Evolutionary conservation across 2,888 invertebrate genomes (phyloP), one percentile per base, ranked within the genome.

Genomic region (Sipha maydis): DNA sequence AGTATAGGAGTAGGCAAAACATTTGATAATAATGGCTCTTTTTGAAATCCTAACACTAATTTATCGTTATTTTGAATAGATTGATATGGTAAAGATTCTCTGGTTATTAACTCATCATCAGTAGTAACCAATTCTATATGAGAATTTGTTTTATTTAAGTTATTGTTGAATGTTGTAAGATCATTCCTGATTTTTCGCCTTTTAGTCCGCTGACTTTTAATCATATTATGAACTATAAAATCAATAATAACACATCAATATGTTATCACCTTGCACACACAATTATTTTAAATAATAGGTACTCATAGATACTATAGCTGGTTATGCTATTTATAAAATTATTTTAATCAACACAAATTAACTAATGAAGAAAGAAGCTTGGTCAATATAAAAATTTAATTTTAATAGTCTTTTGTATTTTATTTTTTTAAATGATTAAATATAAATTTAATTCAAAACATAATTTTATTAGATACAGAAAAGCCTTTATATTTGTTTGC

Each of bases 101-200:
- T 73, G 38, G 73, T 73, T 73, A 25, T 73, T 8, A 73, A 73
- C 21, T 73, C 38, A 38, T 73, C 38, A 38, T 75, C 38, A 38
- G 75, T 38, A 25, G 38, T 75, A 38, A 75, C 38, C 25, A 38
- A 41, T 3, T 75, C 11, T 75, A 38, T 38, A 75, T 0, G 38
- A 38, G 38, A 8, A 75, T 75, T 3, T 1, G 9, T 75, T 75
- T 25, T 3, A 3, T 38, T 11, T 73, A 34, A 21, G 34, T 73
- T 73, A 75, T 25, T 2, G 3, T 38, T 75, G 9, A 75, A 38
- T 21, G 8, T 9, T 38, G 9, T 25, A 73, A 73, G 73, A 38
- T 73, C 73, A 73, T 73, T 73, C 73, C 25, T 73, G 73, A 73
- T 75, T 75, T 75, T 75, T 38, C 38, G 38, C 1, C 75, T 75